A percentile compares a stretch with the other conserved stretches of the same genome.
Conservation (phyloP, 2,888 invertebrate species). For the Allacma fusca region DNA sequence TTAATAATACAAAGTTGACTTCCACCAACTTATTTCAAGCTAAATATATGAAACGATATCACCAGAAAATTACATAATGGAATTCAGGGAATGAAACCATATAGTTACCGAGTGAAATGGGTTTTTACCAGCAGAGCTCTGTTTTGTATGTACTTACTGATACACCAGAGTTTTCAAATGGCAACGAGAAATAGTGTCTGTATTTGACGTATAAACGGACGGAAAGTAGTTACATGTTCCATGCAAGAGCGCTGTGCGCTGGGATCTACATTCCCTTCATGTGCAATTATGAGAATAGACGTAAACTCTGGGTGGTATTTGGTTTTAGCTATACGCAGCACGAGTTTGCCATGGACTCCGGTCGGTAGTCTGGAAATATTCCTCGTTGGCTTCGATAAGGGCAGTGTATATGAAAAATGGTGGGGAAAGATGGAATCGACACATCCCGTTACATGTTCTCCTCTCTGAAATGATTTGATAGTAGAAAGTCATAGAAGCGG, state of each 20-base stretch:
- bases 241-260: background rate
- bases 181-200: conserved; percentile 15
- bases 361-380: conserved; percentile 22
- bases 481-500: conserved; percentile 59
- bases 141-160: too few relatives aligned
- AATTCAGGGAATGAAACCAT: too few relatives aligned
- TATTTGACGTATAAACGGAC: conserved; percentile 34
- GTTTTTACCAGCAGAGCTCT: too few relatives aligned
- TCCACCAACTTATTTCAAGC: too few relatives aligned
- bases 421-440: conserved; percentile 59
- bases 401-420: conserved; percentile 57
- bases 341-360: conserved; percentile 18
- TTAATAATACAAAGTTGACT: too few relatives aligned
- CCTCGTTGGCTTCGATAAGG: conserved; percentile 38
- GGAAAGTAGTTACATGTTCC: conserved; percentile 19
- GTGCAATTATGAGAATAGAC: conserved; percentile 26
- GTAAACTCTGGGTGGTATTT: conserved; percentile 37
- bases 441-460: conserved; percentile 57
- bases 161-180: conserved; percentile 24
- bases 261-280: conserved; percentile 1
- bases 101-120: too few relatives aligned
- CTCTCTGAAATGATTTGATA: conserved; percentile 51
- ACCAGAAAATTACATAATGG: too few relatives aligned
- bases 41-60: too few relatives aligned
- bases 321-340: conserved; percentile 19